Base-by-base conservation (phyloP, 2,113 vertebrate genomes). In the Amphiprion ocellaris region DNA sequence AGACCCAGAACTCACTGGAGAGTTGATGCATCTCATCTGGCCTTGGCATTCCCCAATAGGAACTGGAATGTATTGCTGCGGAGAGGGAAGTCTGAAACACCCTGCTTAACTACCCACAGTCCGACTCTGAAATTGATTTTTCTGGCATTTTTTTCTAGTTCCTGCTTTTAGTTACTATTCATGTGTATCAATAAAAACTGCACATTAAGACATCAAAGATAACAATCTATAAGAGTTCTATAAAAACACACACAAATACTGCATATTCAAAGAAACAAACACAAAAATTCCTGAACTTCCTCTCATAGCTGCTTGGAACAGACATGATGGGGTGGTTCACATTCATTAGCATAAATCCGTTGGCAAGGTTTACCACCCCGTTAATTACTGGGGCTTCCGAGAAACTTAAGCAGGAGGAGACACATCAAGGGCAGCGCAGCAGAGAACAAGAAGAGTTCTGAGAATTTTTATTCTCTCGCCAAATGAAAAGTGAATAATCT, bases 331-430 rank as follows among this genome's bases (percentile, higher is more conserved):
- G 33, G 15, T 70, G 44, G 30, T 64, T 81, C 47, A 64, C 21
- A 21, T 55, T 61, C 24, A 75, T 86, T 87, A 83, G 54, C 70
- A 86, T 85, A 74, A 81, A 86, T 85, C 82, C 64, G 4, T 61
- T 74, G 79, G 87, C 81, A 83, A 86, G 77, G 82, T 89, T 80
- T 74, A 72, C 66, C 61, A 67, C 62, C 61, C 46, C 74, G 76
- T 77, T 81, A 88, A 89, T 88, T 81, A 80, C 66, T 21, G 47
- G 23, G 54, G 63, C 56, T 79, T 64, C 74, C 75, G 30, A 62
- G 37, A 73, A 87, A 76, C 72, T 39, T 59, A 60, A 67, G 69
- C 65, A 77, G 69, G 49, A 80, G 69, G 70, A 80, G 81, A 69
- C 70, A 74, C 49, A 70, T 88, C 80, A 85, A 89, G 86, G 80